Evolutionary conservation across 2,888 invertebrate genomes (phyloP).

Genomic region (Sesia apiformis): DNA sequence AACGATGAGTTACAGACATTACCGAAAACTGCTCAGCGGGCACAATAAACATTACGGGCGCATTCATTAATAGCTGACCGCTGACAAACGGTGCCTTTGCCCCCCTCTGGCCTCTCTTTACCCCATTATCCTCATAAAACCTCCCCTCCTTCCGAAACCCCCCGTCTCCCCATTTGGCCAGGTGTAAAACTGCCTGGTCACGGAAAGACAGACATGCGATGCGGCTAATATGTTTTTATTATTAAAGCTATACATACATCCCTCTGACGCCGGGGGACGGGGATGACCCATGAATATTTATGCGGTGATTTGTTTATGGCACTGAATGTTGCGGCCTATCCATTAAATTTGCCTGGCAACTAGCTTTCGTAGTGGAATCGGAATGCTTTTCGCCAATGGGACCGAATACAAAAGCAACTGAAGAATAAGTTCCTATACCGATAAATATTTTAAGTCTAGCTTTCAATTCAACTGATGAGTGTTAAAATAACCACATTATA

Average conservation of each 20-base stretch:
- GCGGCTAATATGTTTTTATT: slow-evolving; percentile 72
- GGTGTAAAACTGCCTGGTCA: slow-evolving; percentile 73
- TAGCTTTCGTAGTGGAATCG: too few relatives aligned
- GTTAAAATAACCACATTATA: too few relatives aligned
- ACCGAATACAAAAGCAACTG: too few relatives aligned
- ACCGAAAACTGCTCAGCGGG: slow-evolving; percentile 49
- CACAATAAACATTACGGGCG: slow-evolving; percentile 66
- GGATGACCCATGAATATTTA: slow-evolving; percentile 65
- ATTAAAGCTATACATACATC: slow-evolving; percentile 61
- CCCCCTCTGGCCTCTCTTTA: slow-evolving; percentile 34
- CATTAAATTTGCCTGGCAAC: neutral
- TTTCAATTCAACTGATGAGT: too few relatives aligned
- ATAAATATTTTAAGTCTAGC: too few relatives aligned
- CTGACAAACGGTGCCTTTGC: slow-evolving; percentile 61
- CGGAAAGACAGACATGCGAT: slow-evolving; percentile 71
- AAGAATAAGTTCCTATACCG: too few relatives aligned
- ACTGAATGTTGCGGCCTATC: slow-evolving; percentile 11
- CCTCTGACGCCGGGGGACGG: slow-evolving; percentile 39
- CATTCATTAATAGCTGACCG: slow-evolving; percentile 70
- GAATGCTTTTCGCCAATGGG: too few relatives aligned
- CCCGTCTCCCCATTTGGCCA: slow-evolving; percentile 48
- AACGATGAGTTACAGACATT: slow-evolving; percentile 47
- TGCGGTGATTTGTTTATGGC: slow-evolving; percentile 62
- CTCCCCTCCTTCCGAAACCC: slow-evolving; percentile 19
- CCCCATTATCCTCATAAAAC: slow-evolving; percentile 43